Base-by-base conservation (phyloP, 2,113 vertebrate genomes). In the Phycodurus eques region DNA sequence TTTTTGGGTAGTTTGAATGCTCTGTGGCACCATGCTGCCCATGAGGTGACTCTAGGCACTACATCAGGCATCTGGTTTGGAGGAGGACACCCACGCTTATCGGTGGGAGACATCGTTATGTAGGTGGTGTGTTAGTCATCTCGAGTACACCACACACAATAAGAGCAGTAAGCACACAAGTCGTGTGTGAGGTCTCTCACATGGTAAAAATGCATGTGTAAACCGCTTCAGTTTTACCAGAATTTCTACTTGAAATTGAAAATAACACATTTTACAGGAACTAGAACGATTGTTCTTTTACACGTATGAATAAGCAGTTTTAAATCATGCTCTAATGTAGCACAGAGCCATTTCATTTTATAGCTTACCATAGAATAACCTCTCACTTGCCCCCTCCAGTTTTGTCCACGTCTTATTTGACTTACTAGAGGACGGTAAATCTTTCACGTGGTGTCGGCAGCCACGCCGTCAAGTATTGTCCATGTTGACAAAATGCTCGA, bases 401-500 rank as follows among this genome's bases (percentile, higher is more conserved):
- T 4, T 20, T 61, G 49, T 73, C 68, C 53, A 31, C 27, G 6
- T 73, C 72, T 74, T 81, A 71, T 79, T 81, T 69, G 71, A 53
- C 49, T 43, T 74, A 59, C 66, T 67, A 27, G 46, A 63, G 67
- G 59, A 68, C 72, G 78, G 87, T 85, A 80, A 88, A 85, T 83
- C 79, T 78, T 75, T 74, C 70, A 77, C 57, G 71, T 47, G 76
- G 56, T 61, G 78, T 73, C 74, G 67, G 77, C 75, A 77, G 79
- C 73, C 73, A 71, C 13, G 42, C 80, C 22, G 9, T 78, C 81
- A 70, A 77, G 53, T 75, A 76, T 68, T 62, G 82, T 76, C 74
- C 75, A 70, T 82, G 83, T 85, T 90, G 85, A 91, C 86, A 87
- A 85, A 90, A 85, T 84, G 79, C 86, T 91, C 88, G 88, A 92